Evolutionary conservation across 2,888 invertebrate genomes (phyloP).

Genomic region (Apantesis nais): DNA sequence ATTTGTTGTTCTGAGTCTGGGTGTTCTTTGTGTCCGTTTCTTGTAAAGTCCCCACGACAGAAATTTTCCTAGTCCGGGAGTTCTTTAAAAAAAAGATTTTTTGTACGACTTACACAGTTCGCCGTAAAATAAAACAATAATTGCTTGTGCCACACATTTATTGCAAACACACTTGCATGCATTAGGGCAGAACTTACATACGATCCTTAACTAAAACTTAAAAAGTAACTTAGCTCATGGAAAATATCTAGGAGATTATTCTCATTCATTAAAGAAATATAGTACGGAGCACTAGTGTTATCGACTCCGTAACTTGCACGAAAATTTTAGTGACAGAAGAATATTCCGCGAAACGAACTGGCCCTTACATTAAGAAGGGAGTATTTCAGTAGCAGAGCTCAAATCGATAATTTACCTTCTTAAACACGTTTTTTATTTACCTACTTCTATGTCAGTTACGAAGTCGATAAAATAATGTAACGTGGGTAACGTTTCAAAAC

Average conservation of each 20-base stretch:
- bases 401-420: not conserved
- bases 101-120: not conserved
- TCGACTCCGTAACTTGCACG: constrained; percentile 7
- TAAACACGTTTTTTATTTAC: not conserved
- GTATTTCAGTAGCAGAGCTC: not conserved
- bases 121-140: not conserved
- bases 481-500: constrained; percentile 56
- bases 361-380: not conserved
- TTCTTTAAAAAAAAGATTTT: too few relatives aligned
- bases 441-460: constrained; percentile 1
- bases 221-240: constrained; percentile 3
- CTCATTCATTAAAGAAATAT: constrained; percentile 5
- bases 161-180: constrained; percentile 64
- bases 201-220: constrained; percentile 29
- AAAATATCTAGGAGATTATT: constrained; percentile 30
- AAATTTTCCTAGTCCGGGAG: too few relatives aligned
- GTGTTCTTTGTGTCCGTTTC: too few relatives aligned
- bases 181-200: constrained; percentile 61
- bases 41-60: too few relatives aligned
- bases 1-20: too few relatives aligned
- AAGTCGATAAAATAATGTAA: not conserved
- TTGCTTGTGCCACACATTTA: constrained; percentile 56
- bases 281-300: not conserved
- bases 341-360: not conserved
- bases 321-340: too few relatives aligned